Base-by-base conservation (phyloP, 2,888 invertebrate genomes). In the Papilio demoleus region DNA sequence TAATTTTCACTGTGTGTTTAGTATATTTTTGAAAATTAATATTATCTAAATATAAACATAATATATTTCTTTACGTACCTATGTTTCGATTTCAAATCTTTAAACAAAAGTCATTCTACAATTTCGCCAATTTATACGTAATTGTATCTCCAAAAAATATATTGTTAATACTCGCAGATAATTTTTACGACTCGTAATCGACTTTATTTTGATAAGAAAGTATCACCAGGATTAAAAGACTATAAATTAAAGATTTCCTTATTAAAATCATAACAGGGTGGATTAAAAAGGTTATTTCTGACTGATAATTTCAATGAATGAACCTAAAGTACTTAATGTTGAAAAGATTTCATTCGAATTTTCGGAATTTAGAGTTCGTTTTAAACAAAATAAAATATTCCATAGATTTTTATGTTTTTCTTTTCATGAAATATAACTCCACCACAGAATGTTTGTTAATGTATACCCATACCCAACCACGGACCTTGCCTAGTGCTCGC, bases 161-260 rank as follows among this genome's bases (percentile, higher is more conserved):
- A 42, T 38, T 4, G 17, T 53, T 67, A 61, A 67, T 31, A 19
- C 65, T 19, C 8, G n/a, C 8, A 34, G 47, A 60, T 67, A 47
- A 61, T 53, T 40, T 68, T 58, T 68, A 63, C 59, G 47, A 59
- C 45, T 45, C 8, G 3, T 58, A 63, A 58, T 63, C 62, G n/a
- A n/a, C 14, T 24, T 31, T 38, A 45, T 24, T 58, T 8, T 19
- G 68, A 68, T 68, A 68, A 68, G 2, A 40, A 19, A 38, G 22
- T 14, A 24, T 34, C 12, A 6, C 36, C 24, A 1, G 47, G 68
- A 64, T 68, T 68, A 63, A 40, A 56, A 27, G 27, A 68, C 63
- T 42, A 68, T 63, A 17, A 63, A 68, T 68, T 53, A 50, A 17
- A 45, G 11, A 58, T 58, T 65, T 60, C 47, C 34, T 59, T 31